Evolutionary conservation across 2,888 invertebrate species (phyloP).

Genomic region (Volucella inflata): DNA sequence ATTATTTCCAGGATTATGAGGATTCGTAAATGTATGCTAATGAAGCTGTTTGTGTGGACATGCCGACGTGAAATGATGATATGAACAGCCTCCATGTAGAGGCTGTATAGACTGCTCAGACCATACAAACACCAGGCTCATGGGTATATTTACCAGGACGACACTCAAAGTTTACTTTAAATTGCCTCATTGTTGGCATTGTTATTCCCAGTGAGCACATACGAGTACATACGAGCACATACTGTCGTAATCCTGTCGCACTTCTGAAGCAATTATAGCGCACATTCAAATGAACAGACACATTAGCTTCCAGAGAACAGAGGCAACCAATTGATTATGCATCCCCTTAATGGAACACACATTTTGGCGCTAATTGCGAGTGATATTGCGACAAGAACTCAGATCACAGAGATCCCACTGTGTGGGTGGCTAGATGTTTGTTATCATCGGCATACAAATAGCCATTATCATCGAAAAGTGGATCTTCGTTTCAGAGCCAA

Average conservation of each 20-base stretch:
- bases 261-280: conserved; percentile 19
- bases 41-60: conserved; percentile 52
- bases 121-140: conserved; percentile 1
- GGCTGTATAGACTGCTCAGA: too few relatives aligned
- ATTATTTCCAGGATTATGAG: conserved; percentile 1
- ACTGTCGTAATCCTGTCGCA: neutral
- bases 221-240: neutral
- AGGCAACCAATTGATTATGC: conserved; percentile 49
- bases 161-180: conserved; percentile 29
- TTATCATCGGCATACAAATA: conserved; percentile 44
- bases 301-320: neutral
- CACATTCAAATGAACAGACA: conserved; percentile 15
- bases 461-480: conserved; percentile 16
- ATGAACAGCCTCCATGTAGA: neutral
- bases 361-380: conserved; percentile 46
- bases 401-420: neutral
- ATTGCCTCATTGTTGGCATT: conserved; percentile 56
- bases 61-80: too few relatives aligned
- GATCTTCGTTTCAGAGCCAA: neutral
- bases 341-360: conserved; percentile 51
- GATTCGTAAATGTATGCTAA: conserved; percentile 43
- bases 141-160: conserved; percentile 45
- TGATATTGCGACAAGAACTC: conserved; percentile 21
- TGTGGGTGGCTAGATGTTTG: neutral
- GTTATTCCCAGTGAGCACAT: conserved; percentile 35